phyloP scores from a whole-genome alignment of 2,797 vertebrate genomes.

The Schizopygopsis pylzovi region DNA sequence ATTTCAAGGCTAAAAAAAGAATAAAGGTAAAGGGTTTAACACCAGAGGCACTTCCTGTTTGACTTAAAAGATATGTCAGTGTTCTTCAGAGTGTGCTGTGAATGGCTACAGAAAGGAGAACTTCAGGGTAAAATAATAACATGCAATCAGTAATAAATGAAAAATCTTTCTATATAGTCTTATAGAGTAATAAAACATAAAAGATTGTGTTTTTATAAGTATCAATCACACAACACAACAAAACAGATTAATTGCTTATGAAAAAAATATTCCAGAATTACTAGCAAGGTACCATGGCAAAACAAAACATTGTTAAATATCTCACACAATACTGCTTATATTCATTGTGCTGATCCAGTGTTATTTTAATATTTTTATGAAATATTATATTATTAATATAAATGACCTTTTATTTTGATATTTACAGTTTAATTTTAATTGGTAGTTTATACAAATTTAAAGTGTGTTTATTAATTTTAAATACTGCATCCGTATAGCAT shows the following conservation, averaged over 20 bases:
- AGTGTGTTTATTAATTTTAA: neutral
- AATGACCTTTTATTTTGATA: neutral
- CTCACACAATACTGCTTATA: neutral
- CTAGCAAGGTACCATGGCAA: neutral
- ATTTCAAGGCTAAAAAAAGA: conserved; percentile 34
- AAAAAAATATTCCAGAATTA: neutral
- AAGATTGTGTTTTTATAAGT: neutral
- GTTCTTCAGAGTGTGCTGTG: neutral
- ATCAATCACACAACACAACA: neutral
- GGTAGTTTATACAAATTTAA: neutral
- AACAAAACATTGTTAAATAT: neutral
- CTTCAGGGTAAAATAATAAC: neutral
- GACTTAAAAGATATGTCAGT: conserved; percentile 4
- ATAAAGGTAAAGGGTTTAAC: conserved; percentile 1
- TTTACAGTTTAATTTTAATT: neutral
- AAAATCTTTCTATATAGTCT: neutral
- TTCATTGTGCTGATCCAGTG: neutral
- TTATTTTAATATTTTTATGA: neutral
- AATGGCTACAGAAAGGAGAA: neutral
- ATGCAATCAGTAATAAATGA: neutral
- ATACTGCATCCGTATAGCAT: too few species aligned
- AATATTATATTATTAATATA: neutral
- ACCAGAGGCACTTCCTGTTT: conserved; percentile 17
- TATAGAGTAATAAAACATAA: neutral
- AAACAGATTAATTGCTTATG: neutral